phyloP scores from a whole-genome alignment of 2,113 vertebrate genomes.

The Odobenus rosmarus region DNA sequence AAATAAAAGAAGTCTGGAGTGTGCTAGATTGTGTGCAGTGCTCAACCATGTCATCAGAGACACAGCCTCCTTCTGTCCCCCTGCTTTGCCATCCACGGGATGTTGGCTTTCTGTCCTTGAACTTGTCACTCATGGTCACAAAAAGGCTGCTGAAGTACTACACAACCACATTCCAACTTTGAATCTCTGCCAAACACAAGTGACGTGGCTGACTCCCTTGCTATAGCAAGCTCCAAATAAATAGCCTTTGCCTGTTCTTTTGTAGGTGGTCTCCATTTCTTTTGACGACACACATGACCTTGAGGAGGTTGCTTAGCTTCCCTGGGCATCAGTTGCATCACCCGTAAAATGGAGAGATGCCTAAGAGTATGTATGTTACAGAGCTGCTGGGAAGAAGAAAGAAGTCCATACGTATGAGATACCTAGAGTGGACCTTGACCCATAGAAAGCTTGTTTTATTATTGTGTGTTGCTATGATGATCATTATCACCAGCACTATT shows the following conservation, averaged over 20 bases:
- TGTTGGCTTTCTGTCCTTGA: background rate
- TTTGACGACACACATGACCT: background rate
- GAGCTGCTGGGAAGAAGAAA: background rate
- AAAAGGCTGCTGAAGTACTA: constrained; percentile 23
- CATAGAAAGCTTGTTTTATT: background rate
- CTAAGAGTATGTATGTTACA: background rate
- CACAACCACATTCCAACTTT: background rate
- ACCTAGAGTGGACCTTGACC: background rate
- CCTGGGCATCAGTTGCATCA: background rate
- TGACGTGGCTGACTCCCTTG: background rate
- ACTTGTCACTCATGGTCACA: background rate
- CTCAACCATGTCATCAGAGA: background rate
- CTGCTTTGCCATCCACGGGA: background rate
- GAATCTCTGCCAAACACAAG: background rate
- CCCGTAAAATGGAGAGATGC: background rate
- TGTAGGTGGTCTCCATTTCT: background rate
- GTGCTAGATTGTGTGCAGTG: background rate
- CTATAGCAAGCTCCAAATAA: background rate
- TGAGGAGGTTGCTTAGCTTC: background rate
- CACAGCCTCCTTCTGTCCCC: background rate
- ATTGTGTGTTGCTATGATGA: background rate
- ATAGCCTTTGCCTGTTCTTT: background rate
- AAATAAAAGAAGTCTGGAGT: background rate
- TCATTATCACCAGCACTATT: background rate
- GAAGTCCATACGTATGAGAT: background rate